These are phyloP conservation scores for Hyperopisus bebe DNA, from an alignment of 2,113 vertebrate species.

Conservation along the genomic window DNA sequence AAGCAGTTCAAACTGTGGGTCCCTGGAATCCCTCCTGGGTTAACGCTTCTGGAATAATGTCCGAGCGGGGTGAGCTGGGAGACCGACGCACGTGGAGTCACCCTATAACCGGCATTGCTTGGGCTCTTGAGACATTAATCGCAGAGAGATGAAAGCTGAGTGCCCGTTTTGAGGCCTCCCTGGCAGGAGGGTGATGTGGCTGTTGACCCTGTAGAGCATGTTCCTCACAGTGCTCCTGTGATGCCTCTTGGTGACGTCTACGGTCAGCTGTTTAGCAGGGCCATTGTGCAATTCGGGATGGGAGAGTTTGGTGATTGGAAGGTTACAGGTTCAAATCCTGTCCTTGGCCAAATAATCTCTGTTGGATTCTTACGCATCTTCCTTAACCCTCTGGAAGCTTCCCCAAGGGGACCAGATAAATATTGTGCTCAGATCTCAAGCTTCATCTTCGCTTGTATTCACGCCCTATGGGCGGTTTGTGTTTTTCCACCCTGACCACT, in stretches of 20 bases:
- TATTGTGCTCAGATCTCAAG: background rate
- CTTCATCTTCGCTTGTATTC: background rate
- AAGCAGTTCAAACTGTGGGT: background rate
- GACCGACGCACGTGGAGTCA: too few relatives aligned
- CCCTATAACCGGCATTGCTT: background rate
- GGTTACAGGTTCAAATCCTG: background rate
- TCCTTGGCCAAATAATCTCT: background rate
- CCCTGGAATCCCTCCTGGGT: background rate
- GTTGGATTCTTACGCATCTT: background rate
- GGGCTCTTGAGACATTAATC: background rate
- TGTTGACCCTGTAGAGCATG: background rate
- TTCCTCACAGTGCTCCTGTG: background rate
- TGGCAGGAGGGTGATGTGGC: background rate
- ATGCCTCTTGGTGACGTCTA: background rate
- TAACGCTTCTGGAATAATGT: background rate
- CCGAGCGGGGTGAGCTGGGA: background rate
- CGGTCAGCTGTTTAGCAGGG: background rate
- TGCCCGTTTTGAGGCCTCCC: background rate
- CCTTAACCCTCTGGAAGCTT: background rate
- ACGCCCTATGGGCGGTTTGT: background rate
- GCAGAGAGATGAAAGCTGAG: conserved; percentile 2
- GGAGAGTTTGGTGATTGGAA: background rate
- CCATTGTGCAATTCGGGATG: background rate
- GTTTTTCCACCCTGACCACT: background rate
- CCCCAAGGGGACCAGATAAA: background rate